phyloP scores from a whole-genome alignment of 2,797 vertebrate species.

The Gila robusta region DNA sequence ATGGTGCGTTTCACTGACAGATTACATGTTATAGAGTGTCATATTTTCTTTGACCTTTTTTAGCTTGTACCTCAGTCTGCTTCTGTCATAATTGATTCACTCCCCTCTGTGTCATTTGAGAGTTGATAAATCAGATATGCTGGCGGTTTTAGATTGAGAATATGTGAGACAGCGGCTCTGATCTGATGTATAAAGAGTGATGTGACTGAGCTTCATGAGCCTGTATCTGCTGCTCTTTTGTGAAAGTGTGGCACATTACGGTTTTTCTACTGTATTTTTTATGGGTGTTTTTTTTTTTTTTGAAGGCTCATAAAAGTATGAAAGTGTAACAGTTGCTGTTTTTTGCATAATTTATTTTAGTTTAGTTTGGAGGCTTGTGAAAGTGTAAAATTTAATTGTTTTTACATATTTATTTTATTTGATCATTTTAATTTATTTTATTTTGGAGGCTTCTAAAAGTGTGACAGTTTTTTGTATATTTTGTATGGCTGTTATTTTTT shows the following conservation, averaged over 20 bases:
- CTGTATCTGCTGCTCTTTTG: not conserved
- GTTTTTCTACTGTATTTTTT: not conserved
- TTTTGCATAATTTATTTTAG: not conserved
- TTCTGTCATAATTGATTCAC: constrained; percentile 72
- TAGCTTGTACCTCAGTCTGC: constrained; percentile 58
- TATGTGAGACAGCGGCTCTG: not conserved
- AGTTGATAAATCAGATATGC: constrained; percentile 67
- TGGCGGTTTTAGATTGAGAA: constrained; percentile 58
- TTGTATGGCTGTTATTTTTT: too few relatives aligned
- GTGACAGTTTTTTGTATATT: too few relatives aligned
- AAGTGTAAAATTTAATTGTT: too few relatives aligned
- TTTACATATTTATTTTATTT: not conserved
- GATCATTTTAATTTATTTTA: too few relatives aligned
- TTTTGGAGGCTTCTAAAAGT: too few relatives aligned
- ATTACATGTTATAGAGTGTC: not conserved
- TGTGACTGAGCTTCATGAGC: not conserved
- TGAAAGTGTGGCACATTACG: too few relatives aligned
- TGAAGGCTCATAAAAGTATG: too few relatives aligned
- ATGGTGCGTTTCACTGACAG: too few relatives aligned
- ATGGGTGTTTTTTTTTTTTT: not conserved
- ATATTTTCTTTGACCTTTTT: constrained; percentile 11
- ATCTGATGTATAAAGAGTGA: constrained; percentile 16
- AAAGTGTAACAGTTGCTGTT: not conserved
- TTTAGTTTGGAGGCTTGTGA: not conserved
- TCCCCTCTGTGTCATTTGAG: constrained; percentile 68